A percentile compares a stretch with the other conserved stretches of the same genome.
These are phyloP conservation scores for Achroia grisella DNA, from an alignment of 1,140 invertebrate genomes.

Conservation along the genomic window DNA sequence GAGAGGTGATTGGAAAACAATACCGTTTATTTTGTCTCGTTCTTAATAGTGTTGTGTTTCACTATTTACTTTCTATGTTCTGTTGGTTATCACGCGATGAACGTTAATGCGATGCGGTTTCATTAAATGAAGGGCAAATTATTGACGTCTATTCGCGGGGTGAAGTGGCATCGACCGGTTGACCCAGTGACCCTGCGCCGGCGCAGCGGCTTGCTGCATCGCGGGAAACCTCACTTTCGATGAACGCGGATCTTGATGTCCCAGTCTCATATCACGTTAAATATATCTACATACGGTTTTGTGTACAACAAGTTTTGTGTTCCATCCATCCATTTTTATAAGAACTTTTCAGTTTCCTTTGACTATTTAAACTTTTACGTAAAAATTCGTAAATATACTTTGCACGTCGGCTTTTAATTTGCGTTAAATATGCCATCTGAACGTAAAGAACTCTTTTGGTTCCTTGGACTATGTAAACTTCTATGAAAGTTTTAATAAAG, in stretches of 20 bases:
- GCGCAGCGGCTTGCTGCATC: slow-evolving; percentile 22
- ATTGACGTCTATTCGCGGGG: slow-evolving; percentile 6
- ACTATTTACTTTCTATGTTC: neutral
- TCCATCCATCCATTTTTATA: no score
- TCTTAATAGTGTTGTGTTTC: neutral
- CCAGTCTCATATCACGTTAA: slow-evolving; percentile 35
- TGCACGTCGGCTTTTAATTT: no score
- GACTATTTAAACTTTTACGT: no score
- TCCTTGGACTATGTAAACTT: no score
- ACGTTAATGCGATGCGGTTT: neutral
- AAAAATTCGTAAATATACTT: no score
- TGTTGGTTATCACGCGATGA: neutral
- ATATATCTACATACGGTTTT: slow-evolving; percentile 33
- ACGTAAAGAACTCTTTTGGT: no score
- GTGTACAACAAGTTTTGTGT: no score
- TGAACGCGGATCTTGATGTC: slow-evolving; percentile 33
- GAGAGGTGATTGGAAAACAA: slow-evolving; percentile 8
- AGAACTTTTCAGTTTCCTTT: no score
- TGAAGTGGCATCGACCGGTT: slow-evolving; percentile 31
- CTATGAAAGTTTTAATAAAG: no score
- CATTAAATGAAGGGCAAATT: neutral
- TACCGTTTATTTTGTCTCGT: neutral
- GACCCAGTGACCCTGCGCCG: slow-evolving; percentile 39
- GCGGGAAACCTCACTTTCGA: slow-evolving; percentile 50
- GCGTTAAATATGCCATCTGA: no score